Evolutionary conservation across 1,140 invertebrate genomes (phyloP).

Genomic region (Atta cephalotes): DNA sequence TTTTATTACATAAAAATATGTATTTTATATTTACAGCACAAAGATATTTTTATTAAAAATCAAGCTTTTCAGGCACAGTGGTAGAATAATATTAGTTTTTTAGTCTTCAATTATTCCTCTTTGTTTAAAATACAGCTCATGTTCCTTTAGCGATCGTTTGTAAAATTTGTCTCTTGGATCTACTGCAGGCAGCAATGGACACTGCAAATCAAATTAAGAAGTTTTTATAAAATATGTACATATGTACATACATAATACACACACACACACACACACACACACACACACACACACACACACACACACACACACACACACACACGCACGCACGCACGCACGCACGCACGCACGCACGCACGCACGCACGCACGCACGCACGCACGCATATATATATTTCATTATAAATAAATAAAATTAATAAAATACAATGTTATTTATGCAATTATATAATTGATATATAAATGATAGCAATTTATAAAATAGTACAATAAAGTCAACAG

Average conservation of each 20-base stretch:
- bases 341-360: too few relatives aligned
- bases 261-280: too few relatives aligned
- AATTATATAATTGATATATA: neutral
- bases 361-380: too few relatives aligned
- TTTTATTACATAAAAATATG: neutral
- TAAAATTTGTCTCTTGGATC: constrained; percentile 77
- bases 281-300: too few relatives aligned
- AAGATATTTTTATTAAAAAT: neutral
- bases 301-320: too few relatives aligned
- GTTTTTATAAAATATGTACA: constrained; percentile 3
- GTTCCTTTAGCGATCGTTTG: constrained; percentile 69
- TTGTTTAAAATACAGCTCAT: constrained; percentile 64
- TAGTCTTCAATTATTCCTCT: constrained; percentile 65
- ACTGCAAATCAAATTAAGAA: constrained; percentile 40
- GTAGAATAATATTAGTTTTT: neutral
- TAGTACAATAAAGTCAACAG: constrained; percentile 14
- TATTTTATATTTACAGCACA: neutral
- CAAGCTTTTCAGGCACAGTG: neutral
- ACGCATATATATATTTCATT: too few relatives aligned
- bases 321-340: too few relatives aligned
- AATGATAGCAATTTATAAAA: neutral
- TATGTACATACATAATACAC: neutral
- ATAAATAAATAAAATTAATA: neutral
- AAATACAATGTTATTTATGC: neutral
- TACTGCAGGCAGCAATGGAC: constrained; percentile 59